Percentiles rank a stretch among this genome's conserved stretches.
These are phyloP conservation scores for Nasonia giraulti DNA, from an alignment of 1,140 invertebrate species.

Conservation along the genomic window DNA sequence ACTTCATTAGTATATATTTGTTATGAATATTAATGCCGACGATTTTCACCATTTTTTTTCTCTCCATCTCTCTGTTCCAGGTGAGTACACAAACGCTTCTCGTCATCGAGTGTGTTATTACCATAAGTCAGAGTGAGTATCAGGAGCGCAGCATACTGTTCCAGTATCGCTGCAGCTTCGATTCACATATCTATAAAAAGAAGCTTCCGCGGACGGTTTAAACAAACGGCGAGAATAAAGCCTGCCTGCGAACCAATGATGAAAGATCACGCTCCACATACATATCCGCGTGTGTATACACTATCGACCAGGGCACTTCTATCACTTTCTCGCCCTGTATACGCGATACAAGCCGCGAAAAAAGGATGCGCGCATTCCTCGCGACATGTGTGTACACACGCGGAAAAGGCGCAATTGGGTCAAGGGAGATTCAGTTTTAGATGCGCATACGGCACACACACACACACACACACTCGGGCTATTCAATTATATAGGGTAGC, in stretches of 20 bases:
- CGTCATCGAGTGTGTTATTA: background rate
- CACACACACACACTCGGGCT: background rate
- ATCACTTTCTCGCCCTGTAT: background rate
- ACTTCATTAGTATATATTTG: background rate
- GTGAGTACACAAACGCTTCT: background rate
- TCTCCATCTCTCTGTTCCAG: slow-evolving; percentile 21
- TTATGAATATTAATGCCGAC: background rate
- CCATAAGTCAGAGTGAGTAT: background rate
- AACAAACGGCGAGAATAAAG: background rate
- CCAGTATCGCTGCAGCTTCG: background rate
- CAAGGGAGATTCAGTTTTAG: slow-evolving; percentile 49
- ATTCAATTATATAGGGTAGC: slow-evolving; percentile 37
- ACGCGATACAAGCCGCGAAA: background rate
- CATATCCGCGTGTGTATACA: background rate
- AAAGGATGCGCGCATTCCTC: slow-evolving; percentile 34
- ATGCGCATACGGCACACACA: background rate
- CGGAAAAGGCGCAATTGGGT: slow-evolving; percentile 40
- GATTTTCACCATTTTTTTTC: background rate
- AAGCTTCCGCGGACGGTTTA: background rate
- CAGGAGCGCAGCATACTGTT: no score
- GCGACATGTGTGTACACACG: background rate
- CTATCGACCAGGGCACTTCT: background rate
- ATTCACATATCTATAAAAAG: slow-evolving; percentile 13
- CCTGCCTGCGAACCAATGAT: background rate
- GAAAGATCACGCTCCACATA: background rate